phyloP scores from a whole-genome alignment of 2,113 vertebrate species.

The Gila orcuttii region DNA sequence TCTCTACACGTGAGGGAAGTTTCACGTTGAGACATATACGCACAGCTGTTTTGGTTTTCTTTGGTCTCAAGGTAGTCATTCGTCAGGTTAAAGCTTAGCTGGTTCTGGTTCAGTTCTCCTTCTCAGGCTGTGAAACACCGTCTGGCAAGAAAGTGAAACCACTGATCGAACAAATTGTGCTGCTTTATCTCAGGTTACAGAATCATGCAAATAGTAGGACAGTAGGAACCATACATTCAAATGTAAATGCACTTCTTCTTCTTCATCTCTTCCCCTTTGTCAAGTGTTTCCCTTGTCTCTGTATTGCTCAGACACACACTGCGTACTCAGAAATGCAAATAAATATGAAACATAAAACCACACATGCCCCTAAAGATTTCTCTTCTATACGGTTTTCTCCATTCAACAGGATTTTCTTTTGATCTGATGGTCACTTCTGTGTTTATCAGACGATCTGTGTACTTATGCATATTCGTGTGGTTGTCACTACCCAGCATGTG shows the following conservation, averaged over 20 bases:
- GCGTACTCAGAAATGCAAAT: background rate
- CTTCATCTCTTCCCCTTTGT: constrained; percentile 23
- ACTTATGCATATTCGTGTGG: background rate
- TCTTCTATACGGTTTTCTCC: background rate
- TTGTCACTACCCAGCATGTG: background rate
- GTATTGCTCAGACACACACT: background rate
- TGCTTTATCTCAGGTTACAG: background rate
- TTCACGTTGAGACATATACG: background rate
- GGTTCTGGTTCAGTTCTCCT: background rate
- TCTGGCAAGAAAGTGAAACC: background rate
- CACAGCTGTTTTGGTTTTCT: constrained; percentile 18
- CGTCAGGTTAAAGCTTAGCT: constrained; percentile 6
- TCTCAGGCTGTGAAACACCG: background rate
- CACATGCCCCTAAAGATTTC: background rate
- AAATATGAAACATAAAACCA: background rate
- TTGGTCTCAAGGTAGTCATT: constrained; percentile 8
- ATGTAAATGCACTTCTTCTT: constrained; percentile 6
- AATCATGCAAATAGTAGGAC: constrained; percentile 4
- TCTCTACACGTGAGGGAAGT: constrained; percentile 6
- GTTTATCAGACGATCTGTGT: constrained; percentile 8
- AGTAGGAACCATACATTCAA: background rate
- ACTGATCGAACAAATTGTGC: background rate
- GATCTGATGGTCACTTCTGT: background rate
- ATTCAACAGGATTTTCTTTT: background rate
- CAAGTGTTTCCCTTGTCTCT: background rate